Conservation (phyloP, 35 echinoderm and acorn worm species). For the Chiridota heheva region DNA sequence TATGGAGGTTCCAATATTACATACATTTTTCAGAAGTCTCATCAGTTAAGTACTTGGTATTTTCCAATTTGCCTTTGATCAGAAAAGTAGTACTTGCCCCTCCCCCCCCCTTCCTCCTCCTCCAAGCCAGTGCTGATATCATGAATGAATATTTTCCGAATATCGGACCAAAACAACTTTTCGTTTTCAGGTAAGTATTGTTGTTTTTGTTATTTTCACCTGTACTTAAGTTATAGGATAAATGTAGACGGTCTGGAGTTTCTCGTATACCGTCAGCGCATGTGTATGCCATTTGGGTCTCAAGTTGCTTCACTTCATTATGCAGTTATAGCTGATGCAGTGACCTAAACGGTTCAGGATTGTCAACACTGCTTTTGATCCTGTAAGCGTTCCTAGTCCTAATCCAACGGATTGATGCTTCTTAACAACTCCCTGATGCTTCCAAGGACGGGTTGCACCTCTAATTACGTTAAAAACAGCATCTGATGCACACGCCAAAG, state of each 20-base stretch:
- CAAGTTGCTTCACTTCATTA: constrained; percentile 28
- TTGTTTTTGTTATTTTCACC: constrained; percentile 19
- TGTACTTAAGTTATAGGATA: constrained; percentile 7
- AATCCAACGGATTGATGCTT: constrained; percentile 40
- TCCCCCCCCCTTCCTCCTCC: too few relatives aligned
- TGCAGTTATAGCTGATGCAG: constrained; percentile 51
- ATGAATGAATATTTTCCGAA: too few relatives aligned
- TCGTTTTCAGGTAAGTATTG: too few relatives aligned
- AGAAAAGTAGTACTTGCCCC: too few relatives aligned
- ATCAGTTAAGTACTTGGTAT: too few relatives aligned
- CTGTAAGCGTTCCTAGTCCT: constrained; percentile 24
- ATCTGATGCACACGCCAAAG: constrained; percentile 31
- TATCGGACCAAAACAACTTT: too few relatives aligned
- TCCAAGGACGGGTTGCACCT: constrained; percentile 31
- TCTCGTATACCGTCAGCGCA: neutral
- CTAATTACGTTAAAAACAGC: constrained; percentile 6
- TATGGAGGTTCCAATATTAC: too few relatives aligned
- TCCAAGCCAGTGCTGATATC: too few relatives aligned
- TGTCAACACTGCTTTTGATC: constrained; percentile 29
- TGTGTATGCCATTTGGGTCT: constrained; percentile 53
- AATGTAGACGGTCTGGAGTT: constrained; percentile 40
- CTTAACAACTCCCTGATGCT: too few relatives aligned
- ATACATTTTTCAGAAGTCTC: too few relatives aligned
- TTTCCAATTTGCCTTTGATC: too few relatives aligned
- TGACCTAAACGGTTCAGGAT: constrained; percentile 35